Evolutionary conservation across 2,888 invertebrate genomes (phyloP), one percentile per base, ranked within the genome.

Genomic region (Syrphus vitripennis): DNA sequence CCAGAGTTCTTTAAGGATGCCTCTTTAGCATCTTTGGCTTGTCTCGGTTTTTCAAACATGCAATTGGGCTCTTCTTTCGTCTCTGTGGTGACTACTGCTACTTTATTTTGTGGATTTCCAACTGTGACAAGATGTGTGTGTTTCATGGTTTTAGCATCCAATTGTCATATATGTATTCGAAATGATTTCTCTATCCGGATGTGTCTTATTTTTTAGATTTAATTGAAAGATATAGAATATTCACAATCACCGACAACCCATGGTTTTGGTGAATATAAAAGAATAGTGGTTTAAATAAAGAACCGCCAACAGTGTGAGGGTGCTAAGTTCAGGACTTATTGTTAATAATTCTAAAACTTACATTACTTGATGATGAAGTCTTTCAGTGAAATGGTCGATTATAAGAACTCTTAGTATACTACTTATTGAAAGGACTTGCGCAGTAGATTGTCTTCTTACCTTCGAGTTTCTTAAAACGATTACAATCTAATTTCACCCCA

Each of bases 61-160:
- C 37, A 31, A 65, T 67, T 29, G 26, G 16, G 50, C 24, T 55
- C 34, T 67, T 31, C 34, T 71, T 71, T 77, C 14, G 67, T 67
- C 19, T 65, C 65, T 84, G 84, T 84, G 84, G 84, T 84, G 80
- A 84, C 76, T 81, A 81, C 80, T 31, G 83, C 79, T 83, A 79
- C 83, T 83, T 79, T 83, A 79, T 83, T 67, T 67, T 83, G 84
- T 61, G 84, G 84, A 84, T 84, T 84, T 84, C 84, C 80, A 80
- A 84, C 84, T 84, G 84, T 84, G 84, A 72, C 80, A 75, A 67
- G 26, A 80, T 61, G 74, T 74, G 53, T 61, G 74, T 74, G 53
- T 71, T 76, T 75, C 55, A 55, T 70, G 61, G 48, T 55, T 72
- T 75, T n/a, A 19, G 63, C 42, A 63, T 76, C 63, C 76, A 76